Evolutionary conservation across 2,888 invertebrate species (phyloP).

Genomic region (Drosophila lacicola): DNA sequence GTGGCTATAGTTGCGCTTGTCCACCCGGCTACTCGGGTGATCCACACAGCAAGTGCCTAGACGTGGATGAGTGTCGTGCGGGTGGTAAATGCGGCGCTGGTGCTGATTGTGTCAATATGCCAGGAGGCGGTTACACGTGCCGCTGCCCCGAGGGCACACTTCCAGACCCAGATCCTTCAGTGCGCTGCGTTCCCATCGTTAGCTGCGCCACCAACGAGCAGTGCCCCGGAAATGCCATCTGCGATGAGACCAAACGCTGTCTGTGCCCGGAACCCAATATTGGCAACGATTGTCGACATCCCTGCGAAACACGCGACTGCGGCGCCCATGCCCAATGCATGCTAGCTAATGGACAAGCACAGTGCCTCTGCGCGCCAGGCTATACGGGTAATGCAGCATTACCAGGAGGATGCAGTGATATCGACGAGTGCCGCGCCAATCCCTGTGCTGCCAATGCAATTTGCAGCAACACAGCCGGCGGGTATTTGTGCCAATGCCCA

Average conservation of each 20-base stretch:
- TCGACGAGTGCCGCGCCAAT: conserved; percentile 93
- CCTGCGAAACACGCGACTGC: conserved; percentile 94
- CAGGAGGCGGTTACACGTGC: conserved; percentile 92
- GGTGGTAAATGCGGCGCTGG: conserved; percentile 91
- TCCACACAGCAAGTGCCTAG: conserved; percentile 91
- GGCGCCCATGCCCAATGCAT: conserved; percentile 95
- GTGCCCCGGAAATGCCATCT: conserved; percentile 95
- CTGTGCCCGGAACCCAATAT: conserved; percentile 95
- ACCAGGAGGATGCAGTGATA: conserved; percentile 92
- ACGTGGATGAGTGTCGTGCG: conserved; percentile 92
- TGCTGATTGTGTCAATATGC: conserved; percentile 91
- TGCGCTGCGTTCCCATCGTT: conserved; percentile 93
- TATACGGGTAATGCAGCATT: conserved; percentile 88
- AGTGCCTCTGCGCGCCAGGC: conserved; percentile 93
- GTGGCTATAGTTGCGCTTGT: conserved; percentile 92
- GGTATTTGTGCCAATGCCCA: conserved; percentile 95
- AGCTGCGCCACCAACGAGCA: conserved; percentile 91
- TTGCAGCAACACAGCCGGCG: conserved; percentile 94
- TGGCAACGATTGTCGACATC: conserved; percentile 96
- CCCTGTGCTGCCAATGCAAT: conserved; percentile 94
- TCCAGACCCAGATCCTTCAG: conserved; percentile 93
- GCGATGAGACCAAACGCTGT: conserved; percentile 91
- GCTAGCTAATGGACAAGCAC: conserved; percentile 92
- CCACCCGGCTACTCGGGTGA: conserved; percentile 94
- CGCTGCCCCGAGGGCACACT: conserved; percentile 92